These are phyloP conservation scores for Coccyzus lansbergi DNA, from an alignment of 2,797 vertebrate genomes.

Conservation along the genomic window DNA sequence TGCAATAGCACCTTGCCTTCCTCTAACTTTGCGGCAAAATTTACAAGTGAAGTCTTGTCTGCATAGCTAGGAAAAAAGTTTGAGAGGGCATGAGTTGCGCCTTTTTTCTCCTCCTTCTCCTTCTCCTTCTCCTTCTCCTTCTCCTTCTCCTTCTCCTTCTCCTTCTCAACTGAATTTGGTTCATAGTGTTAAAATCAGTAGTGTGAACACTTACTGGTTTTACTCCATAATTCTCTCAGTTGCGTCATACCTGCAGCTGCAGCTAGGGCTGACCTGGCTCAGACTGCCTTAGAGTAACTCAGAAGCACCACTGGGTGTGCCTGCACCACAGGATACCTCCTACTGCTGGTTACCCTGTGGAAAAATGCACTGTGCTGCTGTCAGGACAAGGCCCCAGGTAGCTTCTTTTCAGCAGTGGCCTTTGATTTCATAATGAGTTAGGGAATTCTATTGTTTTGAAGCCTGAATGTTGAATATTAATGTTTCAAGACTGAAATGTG, in stretches of 20 bases:
- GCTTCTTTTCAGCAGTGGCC: background rate
- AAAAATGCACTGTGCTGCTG: background rate
- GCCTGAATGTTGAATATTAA: background rate
- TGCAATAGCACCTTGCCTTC: conserved; percentile 45
- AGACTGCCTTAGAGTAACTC: background rate
- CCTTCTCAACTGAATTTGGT: background rate
- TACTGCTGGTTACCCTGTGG: background rate
- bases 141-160: too few species aligned
- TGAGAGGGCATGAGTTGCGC: background rate
- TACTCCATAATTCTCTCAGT: accelerated
- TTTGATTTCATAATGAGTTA: background rate
- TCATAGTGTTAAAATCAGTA: background rate
- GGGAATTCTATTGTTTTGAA: background rate
- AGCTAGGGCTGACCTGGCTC: background rate
- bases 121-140: too few species aligned
- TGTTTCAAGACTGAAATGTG: background rate
- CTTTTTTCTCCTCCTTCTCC: background rate
- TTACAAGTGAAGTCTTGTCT: conserved; percentile 64
- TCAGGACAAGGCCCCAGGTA: background rate
- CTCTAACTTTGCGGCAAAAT: conserved; percentile 19
- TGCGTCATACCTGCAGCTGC: background rate
- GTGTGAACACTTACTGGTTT: background rate
- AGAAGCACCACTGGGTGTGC: background rate
- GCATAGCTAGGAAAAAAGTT: background rate
- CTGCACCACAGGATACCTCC: background rate